Conservation (phyloP, 1,140 invertebrate genomes). For the Orussus abietinus region DNA sequence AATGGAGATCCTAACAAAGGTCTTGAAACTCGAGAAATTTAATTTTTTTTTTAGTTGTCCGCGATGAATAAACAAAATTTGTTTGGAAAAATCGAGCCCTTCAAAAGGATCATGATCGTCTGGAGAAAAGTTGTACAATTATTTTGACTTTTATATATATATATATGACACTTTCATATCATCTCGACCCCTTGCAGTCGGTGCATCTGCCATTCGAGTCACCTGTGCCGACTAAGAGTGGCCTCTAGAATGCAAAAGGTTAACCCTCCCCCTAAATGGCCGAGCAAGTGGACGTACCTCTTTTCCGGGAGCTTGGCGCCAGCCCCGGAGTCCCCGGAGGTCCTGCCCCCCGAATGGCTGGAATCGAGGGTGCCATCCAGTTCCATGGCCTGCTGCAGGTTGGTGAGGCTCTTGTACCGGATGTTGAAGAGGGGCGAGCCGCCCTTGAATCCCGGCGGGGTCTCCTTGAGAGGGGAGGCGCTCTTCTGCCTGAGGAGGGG, state of each 20-base stretch:
- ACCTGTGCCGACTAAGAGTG: no score
- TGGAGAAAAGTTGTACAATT: no score
- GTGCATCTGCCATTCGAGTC: no score
- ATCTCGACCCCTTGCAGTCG: no score
- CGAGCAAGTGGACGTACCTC: conserved; percentile 44
- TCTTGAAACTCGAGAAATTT: no score
- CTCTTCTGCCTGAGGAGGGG: conserved; percentile 69
- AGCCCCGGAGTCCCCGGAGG: conserved; percentile 76
- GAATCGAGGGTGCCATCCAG: conserved; percentile 80
- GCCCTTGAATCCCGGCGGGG: conserved; percentile 63
- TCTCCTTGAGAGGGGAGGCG: conserved; percentile 69
- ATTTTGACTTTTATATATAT: no score
- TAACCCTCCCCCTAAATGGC: not conserved
- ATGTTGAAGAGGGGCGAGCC: conserved; percentile 79
- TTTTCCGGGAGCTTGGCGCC: conserved; percentile 78
- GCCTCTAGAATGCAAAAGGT: not conserved
- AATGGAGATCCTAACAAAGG: no score
- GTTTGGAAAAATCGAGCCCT: no score
- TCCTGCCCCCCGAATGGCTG: conserved; percentile 80
- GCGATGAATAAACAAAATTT: no score
- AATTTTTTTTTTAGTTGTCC: no score
- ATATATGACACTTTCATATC: no score
- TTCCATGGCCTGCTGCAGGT: conserved; percentile 74
- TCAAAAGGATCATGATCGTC: no score
- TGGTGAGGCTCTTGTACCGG: conserved; percentile 76